phyloP scores from a whole-genome alignment of 2,797 vertebrate species.

The Molossus alvarezi region DNA sequence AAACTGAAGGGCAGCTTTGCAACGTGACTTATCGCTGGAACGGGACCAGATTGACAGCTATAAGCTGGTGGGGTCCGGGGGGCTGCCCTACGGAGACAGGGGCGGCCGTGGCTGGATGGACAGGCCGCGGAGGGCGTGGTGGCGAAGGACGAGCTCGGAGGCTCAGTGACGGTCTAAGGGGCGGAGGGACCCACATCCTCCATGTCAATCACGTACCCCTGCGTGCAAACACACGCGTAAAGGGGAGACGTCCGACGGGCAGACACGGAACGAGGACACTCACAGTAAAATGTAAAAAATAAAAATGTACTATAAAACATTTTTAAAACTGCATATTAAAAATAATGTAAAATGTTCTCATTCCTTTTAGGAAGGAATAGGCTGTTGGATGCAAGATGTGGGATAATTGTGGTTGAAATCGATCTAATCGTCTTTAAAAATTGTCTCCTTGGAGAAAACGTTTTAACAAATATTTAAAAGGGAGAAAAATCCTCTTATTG shows the following conservation, averaged over 20 bases:
- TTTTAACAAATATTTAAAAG: constrained; percentile 60
- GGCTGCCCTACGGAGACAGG: rapidly evolving
- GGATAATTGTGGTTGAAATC: neutral
- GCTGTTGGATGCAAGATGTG: neutral
- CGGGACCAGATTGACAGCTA: rapidly evolving
- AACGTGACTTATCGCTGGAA: neutral
- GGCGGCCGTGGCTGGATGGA: neutral
- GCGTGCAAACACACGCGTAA: neutral
- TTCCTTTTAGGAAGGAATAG: neutral
- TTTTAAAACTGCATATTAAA: neutral
- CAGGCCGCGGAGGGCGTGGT: neutral
- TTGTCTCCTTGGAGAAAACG: neutral
- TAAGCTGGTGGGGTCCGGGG: neutral
- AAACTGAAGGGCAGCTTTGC: neutral
- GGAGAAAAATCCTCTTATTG: neutral
- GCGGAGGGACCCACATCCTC: neutral
- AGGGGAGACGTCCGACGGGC: neutral
- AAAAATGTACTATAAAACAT: neutral
- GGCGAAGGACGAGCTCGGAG: too few species aligned
- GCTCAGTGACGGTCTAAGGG: too few species aligned
- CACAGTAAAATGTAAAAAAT: constrained; percentile 18
- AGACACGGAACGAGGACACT: too few species aligned
- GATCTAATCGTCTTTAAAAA: neutral
- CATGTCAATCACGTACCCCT: too few species aligned
- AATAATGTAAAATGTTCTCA: neutral